Base-by-base conservation (phyloP, 2,113 vertebrate genomes). In the Callopanchax toddi region DNA sequence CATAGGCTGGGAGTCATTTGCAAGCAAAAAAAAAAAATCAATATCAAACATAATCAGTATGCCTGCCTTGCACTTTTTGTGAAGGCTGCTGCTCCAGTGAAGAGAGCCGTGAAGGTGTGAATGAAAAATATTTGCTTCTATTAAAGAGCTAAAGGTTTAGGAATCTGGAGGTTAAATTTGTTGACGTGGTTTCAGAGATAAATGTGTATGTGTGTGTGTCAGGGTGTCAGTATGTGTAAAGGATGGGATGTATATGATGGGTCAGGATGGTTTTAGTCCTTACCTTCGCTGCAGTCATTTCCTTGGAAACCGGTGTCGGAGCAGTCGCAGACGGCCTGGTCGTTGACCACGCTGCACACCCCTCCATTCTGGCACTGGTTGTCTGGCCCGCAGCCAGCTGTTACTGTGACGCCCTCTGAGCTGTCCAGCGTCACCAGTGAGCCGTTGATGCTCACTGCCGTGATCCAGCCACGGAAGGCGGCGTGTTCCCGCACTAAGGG, bases 251-350 rank as follows among this genome's bases (percentile, higher is more conserved):
- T 74, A 61, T 73, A 67, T 79, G 77, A 88, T 83, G 84, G 87
- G 83, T 86, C 80, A 85, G 78, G 76, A 64, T 87, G 85, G 77
- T 86, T 84, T 78, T 79, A 76, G 80, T 88, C 77, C 80, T 97
- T 99, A 99, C 97, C 97, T 97, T 99, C 95, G 36, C 97, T 98
- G 97, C 97, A 99, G 95, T 99, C 95, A 88, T 98, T 96, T 76
- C 97, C 97, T 40, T 95, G 95, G 86, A 93, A 98, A 67, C 97
- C 97, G 0, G 97, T 99, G 74, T 97, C 88, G 34, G 97, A 96
- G 89, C 97, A 99, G 93, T 99, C 96, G 6, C 97, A 99, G 68
- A 94, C 92, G 0, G 95, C 93, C 90, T 93, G 93, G 83, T 97
- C 93, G 9, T 98, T 94, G 78, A 99, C 92, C 76, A 99, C 93